Evolutionary conservation across 2,797 vertebrate species (phyloP), one percentile per base, ranked within the genome.

Genomic region (Dendrocincla fuliginosa): DNA sequence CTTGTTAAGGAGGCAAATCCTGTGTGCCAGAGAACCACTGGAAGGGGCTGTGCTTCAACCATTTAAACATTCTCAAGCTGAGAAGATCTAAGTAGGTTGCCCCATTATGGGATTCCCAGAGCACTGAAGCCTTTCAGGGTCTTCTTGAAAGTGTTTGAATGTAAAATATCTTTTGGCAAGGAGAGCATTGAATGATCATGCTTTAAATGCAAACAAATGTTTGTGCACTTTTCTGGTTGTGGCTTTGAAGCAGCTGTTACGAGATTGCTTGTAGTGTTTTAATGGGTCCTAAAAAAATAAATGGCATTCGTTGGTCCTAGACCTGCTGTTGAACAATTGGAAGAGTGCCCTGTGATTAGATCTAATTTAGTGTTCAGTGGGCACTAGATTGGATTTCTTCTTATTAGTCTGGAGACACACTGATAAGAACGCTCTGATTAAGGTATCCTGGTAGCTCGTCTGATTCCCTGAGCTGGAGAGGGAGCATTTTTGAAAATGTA

Each of bases 361-460:
- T 97, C 95, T 94, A 86, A 97, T 96, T 97, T 96, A 96, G 90
- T 60, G 71, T 95, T 96, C 94, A 78, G 33, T 93, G 78, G 37
- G 24, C 86, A 87, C 56, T 95, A 97, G 96, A 98, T 96, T 97
- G 94, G 78, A 97, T 98, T 97, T 97, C 93, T 98, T 92, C 94
- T 94, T 96, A 93, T 97, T 97, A 96, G 96, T 92, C 95, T 97
- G 94, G 91, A 97, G 96, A 97, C 95, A 70, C 80, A 97, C 92
- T 85, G 97, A 95, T 97, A 98, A 96, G 96, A 96, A 86, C 1
- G 5, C 70, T 94, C 75, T 97, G 94, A 97, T 97, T 95, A 97
- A 93, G 96, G 92, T 89, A 89, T 87, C 71, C 93, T 96, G 94
- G 74, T 93, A 88, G 94, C 79, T 95, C 64, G 60, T 77, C 37